These are phyloP conservation scores for Spongia lamella DNA, from an alignment of 37 sponge, comb jelly and placozoan genomes.

Conservation along the genomic window DNA sequence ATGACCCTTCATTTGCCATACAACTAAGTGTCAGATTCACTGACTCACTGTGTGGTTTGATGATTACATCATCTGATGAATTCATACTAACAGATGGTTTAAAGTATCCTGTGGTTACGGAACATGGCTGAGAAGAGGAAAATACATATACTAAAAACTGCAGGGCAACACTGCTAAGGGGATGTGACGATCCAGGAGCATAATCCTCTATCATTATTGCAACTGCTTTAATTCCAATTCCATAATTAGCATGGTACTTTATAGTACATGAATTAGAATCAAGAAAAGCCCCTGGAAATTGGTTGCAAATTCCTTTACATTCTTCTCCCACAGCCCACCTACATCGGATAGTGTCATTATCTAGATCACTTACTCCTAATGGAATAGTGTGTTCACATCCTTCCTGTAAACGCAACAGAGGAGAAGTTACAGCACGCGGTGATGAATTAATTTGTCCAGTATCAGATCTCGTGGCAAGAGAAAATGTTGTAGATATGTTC, in stretches of 20 bases:
- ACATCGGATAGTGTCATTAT: too few species aligned
- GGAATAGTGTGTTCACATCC: constrained; percentile 55
- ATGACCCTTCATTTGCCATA: too few species aligned
- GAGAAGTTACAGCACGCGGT: constrained; percentile 48
- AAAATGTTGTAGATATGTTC: constrained; percentile 36
- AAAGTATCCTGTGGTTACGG: constrained; percentile 12
- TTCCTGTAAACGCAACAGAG: constrained; percentile 39
- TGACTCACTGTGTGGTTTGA: too few species aligned
- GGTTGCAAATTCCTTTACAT: constrained; percentile 47
- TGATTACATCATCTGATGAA: too few species aligned
- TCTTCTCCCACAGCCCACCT: constrained; percentile 15
- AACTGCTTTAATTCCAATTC: constrained; percentile 26
- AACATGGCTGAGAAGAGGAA: constrained; percentile 16
- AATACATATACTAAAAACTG: constrained; percentile 44
- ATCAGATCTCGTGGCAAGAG: constrained; percentile 30
- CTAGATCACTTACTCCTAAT: constrained; percentile 38
- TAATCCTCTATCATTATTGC: constrained; percentile 50
- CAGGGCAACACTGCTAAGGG: constrained; percentile 44
- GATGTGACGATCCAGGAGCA: neutral
- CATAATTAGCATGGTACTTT: constrained; percentile 14
- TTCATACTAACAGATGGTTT: constrained; percentile 3
- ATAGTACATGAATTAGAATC: constrained; percentile 17
- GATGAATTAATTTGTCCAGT: constrained; percentile 57
- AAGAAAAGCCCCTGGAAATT: constrained; percentile 47
- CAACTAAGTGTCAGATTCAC: too few species aligned